Evolutionary conservation across 2,113 vertebrate species (phyloP), one percentile per base, ranked within the genome.

Genomic region (Zeus faber): DNA sequence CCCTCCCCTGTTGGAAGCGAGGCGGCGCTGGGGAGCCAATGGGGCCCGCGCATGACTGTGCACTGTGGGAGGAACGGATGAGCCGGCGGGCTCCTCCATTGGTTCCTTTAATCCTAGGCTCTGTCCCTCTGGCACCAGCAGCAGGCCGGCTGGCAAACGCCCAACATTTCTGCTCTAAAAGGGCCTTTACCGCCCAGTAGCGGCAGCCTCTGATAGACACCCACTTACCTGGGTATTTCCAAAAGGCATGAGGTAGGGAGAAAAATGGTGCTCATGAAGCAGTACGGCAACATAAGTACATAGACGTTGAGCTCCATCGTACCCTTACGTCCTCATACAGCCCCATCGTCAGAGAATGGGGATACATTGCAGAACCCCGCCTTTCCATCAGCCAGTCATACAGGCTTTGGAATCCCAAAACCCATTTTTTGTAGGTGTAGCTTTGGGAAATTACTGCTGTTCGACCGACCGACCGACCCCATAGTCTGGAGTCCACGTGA

Each of bases 151-250:
- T 23, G 64, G 70, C n/a, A 43, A 24, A 22, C 14, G 3, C 18
- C 35, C 5, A 18, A 39, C 7, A 6, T 41, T 58, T 64, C 27
- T 67, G 44, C 49, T 55, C 45, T 14, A 44, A 39, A 39, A 24
- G 10, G 4, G 62, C 45, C 20, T 9, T 5, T 58, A 45, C 25
- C 53, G 49, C 27, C 60, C 69, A 23, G 59, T 44, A 82, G 74
- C 72, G 46, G 65, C 62, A 22, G 49, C 60, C 53, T 56, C 17
- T 17, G 25, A 58, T 39, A 55, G 63, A 55, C 14, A 10, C 26
- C 23, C 17, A 52, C 2, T 11, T 54, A 2, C 2, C 14, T 54
- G 54, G 14, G 5, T 21, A 37, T 29, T 48, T 18, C n/a, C n/a
- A n/a, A 0, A 3, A 29, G 2, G 3, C 1, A 49, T 35, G 26